These are phyloP conservation scores for Marasmarcha lunaedactyla DNA, from an alignment of 2,888 invertebrate genomes.

Conservation along the genomic window DNA sequence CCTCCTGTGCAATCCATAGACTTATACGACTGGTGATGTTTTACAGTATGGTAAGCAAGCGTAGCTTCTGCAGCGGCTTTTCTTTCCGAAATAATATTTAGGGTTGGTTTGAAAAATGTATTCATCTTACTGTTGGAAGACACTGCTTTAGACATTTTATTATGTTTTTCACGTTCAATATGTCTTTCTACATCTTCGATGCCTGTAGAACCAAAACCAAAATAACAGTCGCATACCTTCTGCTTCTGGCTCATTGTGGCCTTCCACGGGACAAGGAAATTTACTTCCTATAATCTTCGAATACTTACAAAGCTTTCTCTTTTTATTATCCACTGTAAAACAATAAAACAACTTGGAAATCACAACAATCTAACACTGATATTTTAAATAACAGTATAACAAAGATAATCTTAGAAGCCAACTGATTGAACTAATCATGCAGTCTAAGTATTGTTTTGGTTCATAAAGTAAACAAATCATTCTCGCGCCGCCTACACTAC, in stretches of 20 bases:
- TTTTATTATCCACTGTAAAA: constrained; percentile 3
- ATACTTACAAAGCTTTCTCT: constrained; percentile 1
- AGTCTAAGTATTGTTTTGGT: constrained; percentile 3
- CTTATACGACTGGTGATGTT: constrained; percentile 17
- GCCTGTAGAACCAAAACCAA: background rate
- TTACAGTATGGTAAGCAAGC: constrained; percentile 17
- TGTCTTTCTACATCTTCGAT: too few relatives aligned
- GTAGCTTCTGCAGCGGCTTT: constrained; percentile 13
- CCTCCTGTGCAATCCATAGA: constrained; percentile 9
- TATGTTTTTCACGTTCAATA: constrained; percentile 9
- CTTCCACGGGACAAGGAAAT: constrained; percentile 4
- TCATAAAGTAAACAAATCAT: constrained; percentile 2
- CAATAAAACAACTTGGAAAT: constrained; percentile 1
- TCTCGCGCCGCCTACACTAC: too few relatives aligned
- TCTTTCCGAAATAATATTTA: too few relatives aligned
- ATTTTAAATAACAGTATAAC: constrained; percentile 3
- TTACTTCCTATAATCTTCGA: constrained; percentile 1
- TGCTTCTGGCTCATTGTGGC: constrained; percentile 2
- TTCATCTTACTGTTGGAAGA: background rate
- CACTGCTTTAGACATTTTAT: constrained; percentile 10
- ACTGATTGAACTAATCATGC: constrained; percentile 3
- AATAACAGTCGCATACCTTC: constrained; percentile 4
- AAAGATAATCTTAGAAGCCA: constrained; percentile 1
- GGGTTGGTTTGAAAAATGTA: too few relatives aligned
- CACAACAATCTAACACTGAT: constrained; percentile 3